A percentile compares a stretch with the other conserved stretches of the same genome.
phyloP scores from a whole-genome alignment of 2,113 vertebrate genomes.

The Aleadryas rufinucha region DNA sequence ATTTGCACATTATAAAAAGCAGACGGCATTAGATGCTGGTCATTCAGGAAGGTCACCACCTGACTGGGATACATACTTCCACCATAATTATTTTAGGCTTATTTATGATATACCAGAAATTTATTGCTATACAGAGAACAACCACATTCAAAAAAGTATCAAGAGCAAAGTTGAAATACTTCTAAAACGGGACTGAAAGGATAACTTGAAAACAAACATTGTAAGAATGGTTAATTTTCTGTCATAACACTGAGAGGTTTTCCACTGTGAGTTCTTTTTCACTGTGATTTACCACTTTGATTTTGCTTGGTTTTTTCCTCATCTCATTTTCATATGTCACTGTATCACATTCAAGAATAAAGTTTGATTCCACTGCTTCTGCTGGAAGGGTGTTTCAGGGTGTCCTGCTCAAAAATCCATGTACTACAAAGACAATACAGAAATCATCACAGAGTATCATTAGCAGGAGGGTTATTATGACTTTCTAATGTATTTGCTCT shows the following conservation, averaged over 20 bases:
- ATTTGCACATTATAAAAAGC: neutral
- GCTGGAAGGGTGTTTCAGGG: neutral
- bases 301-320: neutral
- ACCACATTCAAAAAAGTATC: neutral
- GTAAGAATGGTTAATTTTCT: neutral
- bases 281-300: neutral
- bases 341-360: neutral
- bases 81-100: neutral
- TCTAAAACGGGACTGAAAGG: neutral
- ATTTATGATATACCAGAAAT: neutral
- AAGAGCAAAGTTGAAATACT: neutral
- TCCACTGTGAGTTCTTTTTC: neutral
- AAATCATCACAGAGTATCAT: neutral
- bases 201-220: neutral
- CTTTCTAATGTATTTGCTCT: neutral
- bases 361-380: neutral
- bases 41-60: constrained; percentile 8
- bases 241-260: neutral
- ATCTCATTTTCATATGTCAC: neutral
- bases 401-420: neutral
- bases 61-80: neutral
- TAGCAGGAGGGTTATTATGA: neutral
- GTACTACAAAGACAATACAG: neutral
- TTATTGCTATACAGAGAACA: neutral
- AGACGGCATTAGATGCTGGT: neutral